Conservation (phyloP, 2,888 invertebrate genomes). For the Rotaria sp. region DNA sequence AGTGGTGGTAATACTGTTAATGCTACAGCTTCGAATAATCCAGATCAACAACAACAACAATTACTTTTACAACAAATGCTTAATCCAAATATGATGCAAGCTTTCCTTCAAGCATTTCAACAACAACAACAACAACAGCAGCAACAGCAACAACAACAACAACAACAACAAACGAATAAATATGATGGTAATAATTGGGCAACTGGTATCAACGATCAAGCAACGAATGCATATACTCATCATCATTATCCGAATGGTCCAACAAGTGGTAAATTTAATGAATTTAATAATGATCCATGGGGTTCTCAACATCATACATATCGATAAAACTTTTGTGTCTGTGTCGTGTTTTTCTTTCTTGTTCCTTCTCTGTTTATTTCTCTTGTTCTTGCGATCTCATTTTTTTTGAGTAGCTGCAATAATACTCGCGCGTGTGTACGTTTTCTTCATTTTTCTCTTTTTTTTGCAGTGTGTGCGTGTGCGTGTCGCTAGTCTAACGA, state of each 20-base stretch:
- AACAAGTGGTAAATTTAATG: not conserved
- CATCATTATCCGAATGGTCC: slow-evolving; percentile 8
- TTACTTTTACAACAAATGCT: not conserved
- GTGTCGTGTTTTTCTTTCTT: not conserved
- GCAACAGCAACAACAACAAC: not conserved
- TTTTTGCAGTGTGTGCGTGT: not conserved
- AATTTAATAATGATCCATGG: slow-evolving; percentile 19
- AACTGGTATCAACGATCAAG: not conserved
- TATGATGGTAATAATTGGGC: slow-evolving; percentile 2
- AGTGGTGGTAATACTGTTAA: not conserved
- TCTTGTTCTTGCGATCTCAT: slow-evolving; percentile 2
- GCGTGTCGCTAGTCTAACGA: slow-evolving; percentile 1
- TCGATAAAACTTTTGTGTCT: not conserved
- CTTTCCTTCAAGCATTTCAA: not conserved
- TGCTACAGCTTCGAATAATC: not conserved
- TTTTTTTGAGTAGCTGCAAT: slow-evolving; percentile 20
- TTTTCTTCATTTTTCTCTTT: not conserved
- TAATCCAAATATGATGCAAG: slow-evolving; percentile 10
- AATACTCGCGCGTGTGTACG: slow-evolving; percentile 20
- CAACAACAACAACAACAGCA: not conserved
- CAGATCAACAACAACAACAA: not conserved
- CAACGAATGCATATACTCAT: slow-evolving; percentile 10
- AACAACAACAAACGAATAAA: not conserved
- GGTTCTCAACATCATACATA: slow-evolving; percentile 6
- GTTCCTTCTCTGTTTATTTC: not conserved